A percentile compares a stretch with the other conserved stretches of the same genome.
Evolutionary conservation across 2,888 invertebrate species (phyloP).

Genomic region (Hermaeophaga mercurialis): DNA sequence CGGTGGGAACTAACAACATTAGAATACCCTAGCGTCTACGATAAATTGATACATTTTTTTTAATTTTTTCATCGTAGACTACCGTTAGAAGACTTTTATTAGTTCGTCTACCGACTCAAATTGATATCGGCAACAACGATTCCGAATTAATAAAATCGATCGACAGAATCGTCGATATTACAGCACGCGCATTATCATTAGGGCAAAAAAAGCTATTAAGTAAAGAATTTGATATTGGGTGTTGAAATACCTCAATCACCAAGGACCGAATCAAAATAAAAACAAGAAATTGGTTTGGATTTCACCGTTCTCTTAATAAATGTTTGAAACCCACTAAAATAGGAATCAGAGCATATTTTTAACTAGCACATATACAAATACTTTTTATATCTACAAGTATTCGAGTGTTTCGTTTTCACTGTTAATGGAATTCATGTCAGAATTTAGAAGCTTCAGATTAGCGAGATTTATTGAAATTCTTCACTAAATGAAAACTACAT

Average conservation of each 20-base stretch:
- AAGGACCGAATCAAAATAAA: not conserved
- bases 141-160: constrained; percentile 31
- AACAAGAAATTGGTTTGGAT: not conserved
- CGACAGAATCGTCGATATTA: constrained; percentile 18
- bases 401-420: too few species aligned
- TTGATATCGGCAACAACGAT: constrained; percentile 32
- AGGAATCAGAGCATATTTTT: too few species aligned
- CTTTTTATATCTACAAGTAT: too few species aligned
- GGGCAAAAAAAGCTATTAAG: not conserved
- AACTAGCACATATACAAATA: too few species aligned
- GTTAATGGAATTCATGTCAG: too few species aligned
- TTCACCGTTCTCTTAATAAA: too few species aligned
- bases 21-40: constrained; percentile 14
- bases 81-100: constrained; percentile 26
- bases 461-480: too few species aligned
- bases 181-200: not conserved
- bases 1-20: constrained; percentile 46
- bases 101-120: constrained; percentile 22
- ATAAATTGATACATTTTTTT: constrained; percentile 12
- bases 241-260: not conserved
- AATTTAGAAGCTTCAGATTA: too few species aligned
- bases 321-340: too few species aligned
- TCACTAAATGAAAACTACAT: too few species aligned
- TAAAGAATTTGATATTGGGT: not conserved
- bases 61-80: constrained; percentile 4